Evolutionary conservation across 2,888 invertebrate species (phyloP), one percentile per base, ranked within the genome.

Genomic region (Idaea biselata): DNA sequence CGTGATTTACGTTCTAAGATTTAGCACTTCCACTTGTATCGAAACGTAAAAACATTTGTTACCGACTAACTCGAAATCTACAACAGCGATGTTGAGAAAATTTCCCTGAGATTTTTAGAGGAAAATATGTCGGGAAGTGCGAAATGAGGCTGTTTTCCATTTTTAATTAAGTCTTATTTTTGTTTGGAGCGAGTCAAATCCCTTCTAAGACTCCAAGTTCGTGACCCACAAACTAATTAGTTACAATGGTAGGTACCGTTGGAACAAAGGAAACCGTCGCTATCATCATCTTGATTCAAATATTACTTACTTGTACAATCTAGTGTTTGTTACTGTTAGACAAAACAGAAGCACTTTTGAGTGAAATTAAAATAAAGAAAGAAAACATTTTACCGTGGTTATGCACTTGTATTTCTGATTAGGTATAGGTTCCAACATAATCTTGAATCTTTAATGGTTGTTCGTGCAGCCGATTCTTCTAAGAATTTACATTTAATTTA

Each of bases 11-110:
- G 81, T 73, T 76, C 76, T 76, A 83, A 85, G 83, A 86, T 87
- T 84, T 83, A 86, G 82, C 80, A 83, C 83, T 83, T 83, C 82
- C 83, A 83, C 82, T 86, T 83, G 86, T 85, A 87, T 87, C 82
- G 85, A 81, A 85, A 87, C 78, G 84, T 79, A 83, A 80, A 82
- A 84, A 80, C 86, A 85, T 87, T 86, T 85, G 84, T 83, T 85
- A 81, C 25, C 1, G 25, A 25, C 81, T 80, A 80, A 81, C 81
- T 81, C 71, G 77, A 75, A 79, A 82, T 80, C 77, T 83, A 82
- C 77, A 79, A 76, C 74, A 71, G 63, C 71, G 71, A 70, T 71
- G 74, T 77, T 76, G 72, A 67, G 74, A 76, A 73, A 76, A 74
- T 64, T 72, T 68, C 62, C 63, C 60, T 60, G 60, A 73, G 76